A percentile compares a stretch with the other conserved stretches of the same genome.
Conservation (phyloP, 2,113 vertebrate species). For the Triplophysa dalaica region DNA sequence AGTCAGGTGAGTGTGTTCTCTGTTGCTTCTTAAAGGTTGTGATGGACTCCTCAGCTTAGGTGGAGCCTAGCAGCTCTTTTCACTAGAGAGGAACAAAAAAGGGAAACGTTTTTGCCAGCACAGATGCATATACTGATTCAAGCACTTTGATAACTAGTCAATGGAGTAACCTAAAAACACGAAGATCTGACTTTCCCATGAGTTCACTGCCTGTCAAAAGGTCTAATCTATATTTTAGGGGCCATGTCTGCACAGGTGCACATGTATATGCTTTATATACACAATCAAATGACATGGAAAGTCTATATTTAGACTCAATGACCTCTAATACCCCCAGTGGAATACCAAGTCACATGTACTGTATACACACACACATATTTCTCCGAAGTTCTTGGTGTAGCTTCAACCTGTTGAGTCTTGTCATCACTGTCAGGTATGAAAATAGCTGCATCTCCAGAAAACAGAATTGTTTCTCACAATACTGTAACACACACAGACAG, state of each 20-base stretch:
- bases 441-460: constrained; percentile 36
- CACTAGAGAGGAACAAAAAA: no score
- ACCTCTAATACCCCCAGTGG: not conserved
- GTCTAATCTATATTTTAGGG: constrained; percentile 8
- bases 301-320: not conserved
- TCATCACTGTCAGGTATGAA: constrained; percentile 44
- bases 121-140: no score
- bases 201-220: not conserved
- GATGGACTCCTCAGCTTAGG: no score
- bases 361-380: constrained; percentile 8
- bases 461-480: constrained; percentile 17
- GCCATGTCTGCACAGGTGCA: not conserved
- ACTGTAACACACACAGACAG: not conserved
- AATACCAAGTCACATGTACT: not conserved
- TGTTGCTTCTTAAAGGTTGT: no score
- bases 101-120: no score
- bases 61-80: no score
- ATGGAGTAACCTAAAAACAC: constrained; percentile 2
- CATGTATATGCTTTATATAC: not conserved
- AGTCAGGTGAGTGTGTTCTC: no score
- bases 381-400: constrained; percentile 22
- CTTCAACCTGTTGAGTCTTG: constrained; percentile 42
- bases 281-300: not conserved
- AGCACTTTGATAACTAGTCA: constrained; percentile 1
- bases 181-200: not conserved